Conservation (phyloP, 2,113 vertebrate genomes). For the Xiphophorus hellerii region DNA sequence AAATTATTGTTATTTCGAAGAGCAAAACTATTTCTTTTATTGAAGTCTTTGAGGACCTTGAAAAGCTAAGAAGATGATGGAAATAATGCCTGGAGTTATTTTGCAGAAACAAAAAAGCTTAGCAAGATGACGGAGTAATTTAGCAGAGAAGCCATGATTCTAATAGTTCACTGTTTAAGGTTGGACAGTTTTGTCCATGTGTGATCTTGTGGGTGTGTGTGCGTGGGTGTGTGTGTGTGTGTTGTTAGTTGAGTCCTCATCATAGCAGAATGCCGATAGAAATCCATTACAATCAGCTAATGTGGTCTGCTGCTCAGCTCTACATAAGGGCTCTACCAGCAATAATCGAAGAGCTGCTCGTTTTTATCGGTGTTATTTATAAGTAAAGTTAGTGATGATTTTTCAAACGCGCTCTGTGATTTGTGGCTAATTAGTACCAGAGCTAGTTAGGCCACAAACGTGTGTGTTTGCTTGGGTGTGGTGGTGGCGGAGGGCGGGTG, state of each 20-base stretch:
- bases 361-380: conserved; percentile 77
- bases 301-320: conserved; percentile 61
- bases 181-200: conserved; percentile 10
- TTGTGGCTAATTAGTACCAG: conserved; percentile 70
- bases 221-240: conserved; percentile 24
- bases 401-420: conserved; percentile 72
- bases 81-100: conserved; percentile 2
- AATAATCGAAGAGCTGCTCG: conserved; percentile 68
- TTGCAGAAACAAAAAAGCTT: conserved; percentile 4
- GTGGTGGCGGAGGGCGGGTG: not conserved
- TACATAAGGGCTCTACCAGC: conserved; percentile 68
- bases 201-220: conserved; percentile 13
- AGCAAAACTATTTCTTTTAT: not conserved
- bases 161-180: not conserved
- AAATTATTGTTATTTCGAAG: conserved; percentile 4
- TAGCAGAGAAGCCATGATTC: conserved; percentile 33
- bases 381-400: conserved; percentile 69
- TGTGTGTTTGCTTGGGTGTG: conserved; percentile 32
- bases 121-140: conserved; percentile 28
- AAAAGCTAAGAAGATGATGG: conserved; percentile 7
- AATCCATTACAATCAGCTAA: conserved; percentile 63
- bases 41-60: conserved; percentile 4
- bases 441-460: conserved; percentile 52
- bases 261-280: conserved; percentile 59
- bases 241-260: conserved; percentile 35